phyloP scores from a whole-genome alignment of 2,797 vertebrate genomes.

The Myotis daubentonii region DNA sequence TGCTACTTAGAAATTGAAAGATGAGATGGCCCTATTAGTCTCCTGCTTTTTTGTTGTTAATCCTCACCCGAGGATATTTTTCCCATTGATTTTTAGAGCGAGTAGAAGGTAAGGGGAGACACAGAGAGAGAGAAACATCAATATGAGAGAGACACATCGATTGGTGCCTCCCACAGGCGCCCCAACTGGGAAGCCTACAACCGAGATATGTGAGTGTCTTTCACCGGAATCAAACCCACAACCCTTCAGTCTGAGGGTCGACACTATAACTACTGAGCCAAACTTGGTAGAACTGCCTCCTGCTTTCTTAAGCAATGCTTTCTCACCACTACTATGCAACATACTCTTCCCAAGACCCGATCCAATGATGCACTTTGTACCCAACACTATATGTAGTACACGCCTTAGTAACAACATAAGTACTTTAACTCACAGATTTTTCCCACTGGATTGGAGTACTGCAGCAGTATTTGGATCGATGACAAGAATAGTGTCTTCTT shows the following conservation, averaged over 20 bases:
- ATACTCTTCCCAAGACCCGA: neutral
- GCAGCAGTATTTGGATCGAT: constrained; percentile 89
- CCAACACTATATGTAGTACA: neutral
- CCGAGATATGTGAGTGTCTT: no score
- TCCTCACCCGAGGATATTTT: no score
- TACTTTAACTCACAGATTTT: constrained; percentile 90
- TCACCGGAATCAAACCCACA: no score
- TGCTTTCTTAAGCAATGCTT: neutral
- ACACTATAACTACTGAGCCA: no score
- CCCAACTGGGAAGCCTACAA: no score
- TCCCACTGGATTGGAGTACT: constrained; percentile 91
- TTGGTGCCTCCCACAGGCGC: no score
- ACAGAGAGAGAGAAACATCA: no score
- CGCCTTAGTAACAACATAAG: neutral
- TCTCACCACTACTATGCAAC: neutral
- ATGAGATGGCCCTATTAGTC: neutral
- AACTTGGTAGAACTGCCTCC: no score
- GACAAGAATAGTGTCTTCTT: constrained; percentile 94
- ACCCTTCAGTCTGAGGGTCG: no score
- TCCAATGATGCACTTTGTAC: neutral
- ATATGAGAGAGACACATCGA: no score
- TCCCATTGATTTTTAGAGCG: no score
- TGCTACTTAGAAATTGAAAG: constrained; percentile 35
- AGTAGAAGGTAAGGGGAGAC: no score
- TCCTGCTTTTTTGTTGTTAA: neutral